Percentiles rank a stretch among this genome's conserved stretches.
Evolutionary conservation across 2,888 invertebrate species (phyloP).

Genomic region (Prosapia bicincta): DNA sequence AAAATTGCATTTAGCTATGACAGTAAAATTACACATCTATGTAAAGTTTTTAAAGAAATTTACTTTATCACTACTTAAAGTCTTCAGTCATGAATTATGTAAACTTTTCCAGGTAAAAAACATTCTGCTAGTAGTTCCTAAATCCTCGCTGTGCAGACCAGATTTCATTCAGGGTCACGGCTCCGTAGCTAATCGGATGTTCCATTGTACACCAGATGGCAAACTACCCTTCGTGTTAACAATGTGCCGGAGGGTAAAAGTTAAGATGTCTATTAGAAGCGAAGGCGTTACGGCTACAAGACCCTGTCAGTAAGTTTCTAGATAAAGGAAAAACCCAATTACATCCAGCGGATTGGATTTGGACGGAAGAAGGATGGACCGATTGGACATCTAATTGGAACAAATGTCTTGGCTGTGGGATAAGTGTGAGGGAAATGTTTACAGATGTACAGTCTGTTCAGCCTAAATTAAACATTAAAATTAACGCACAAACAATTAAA

Average conservation of each 20-base stretch:
- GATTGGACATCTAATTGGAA: not conserved
- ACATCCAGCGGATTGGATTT: not conserved
- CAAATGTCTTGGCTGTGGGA: not conserved
- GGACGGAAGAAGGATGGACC: not conserved
- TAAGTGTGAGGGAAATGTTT: too few species aligned
- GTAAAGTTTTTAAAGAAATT: too few species aligned
- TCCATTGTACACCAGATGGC: not conserved
- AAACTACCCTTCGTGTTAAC: not conserved
- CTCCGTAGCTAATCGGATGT: not conserved
- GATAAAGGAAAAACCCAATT: not conserved
- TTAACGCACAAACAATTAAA: too few species aligned
- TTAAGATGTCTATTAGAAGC: not conserved
- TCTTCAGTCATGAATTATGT: too few species aligned
- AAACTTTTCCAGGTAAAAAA: not conserved
- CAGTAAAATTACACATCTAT: too few species aligned
- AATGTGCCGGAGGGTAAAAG: not conserved
- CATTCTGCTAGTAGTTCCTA: too few species aligned
- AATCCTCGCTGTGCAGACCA: too few species aligned
- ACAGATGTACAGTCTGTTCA: too few species aligned
- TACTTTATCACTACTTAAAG: too few species aligned
- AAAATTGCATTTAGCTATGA: too few species aligned
- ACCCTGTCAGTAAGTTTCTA: not conserved
- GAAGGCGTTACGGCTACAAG: not conserved
- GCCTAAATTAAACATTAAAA: too few species aligned
- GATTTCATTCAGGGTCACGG: not conserved